Evolutionary conservation across 1,140 invertebrate genomes (phyloP), one percentile per base, ranked within the genome.

Genomic region (Piezodorus guildinii): DNA sequence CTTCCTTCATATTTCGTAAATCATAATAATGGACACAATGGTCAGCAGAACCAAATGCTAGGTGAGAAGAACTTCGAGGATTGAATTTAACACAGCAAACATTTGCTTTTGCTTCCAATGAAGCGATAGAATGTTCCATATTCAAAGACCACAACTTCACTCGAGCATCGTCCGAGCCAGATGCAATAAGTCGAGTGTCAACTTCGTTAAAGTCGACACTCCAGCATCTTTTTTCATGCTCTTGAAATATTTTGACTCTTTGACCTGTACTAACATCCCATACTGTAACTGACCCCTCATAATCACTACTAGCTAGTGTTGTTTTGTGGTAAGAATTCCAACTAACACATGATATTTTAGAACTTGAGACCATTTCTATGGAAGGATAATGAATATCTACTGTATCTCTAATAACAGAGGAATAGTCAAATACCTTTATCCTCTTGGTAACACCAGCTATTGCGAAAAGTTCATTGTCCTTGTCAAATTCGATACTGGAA

Each of bases 1-100:
- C 84, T 66, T 87, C 83, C 66, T 88, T 87, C 71, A 89, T 85
- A 68, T 94, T 88, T 34, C 95, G 78, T 49, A 97, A 77, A 77
- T 97, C 95, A 74, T 96, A 97, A 73, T 96, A 96, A 77, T 98
- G 92, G 46, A 97, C 93, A 77, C 91, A 94, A 74, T 97, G 94
- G 78, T 97, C 94, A 5, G 94, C 94, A 14, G 91, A 95, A 17
- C 94, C 94, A 77, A 96, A 96, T 2, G 94, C 91, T 27, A 97
- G 77, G 72, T 96, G 88, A 69, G 80, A 85, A 0, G 90, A 85
- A 66, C 86, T 92, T 54, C 84, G 79, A 6, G 94, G 94, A 77
- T 94, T 96, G 76, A 98, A 98, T 73, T 95, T 90, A 2, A 98
- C 94, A 77, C 93, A 96, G 75, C 94, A 97, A 27, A 97, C 92